A percentile compares a stretch with the other conserved stretches of the same genome.
These are phyloP conservation scores for Coleophora flavipennella DNA, from an alignment of 2,888 invertebrate species.

Conservation along the genomic window DNA sequence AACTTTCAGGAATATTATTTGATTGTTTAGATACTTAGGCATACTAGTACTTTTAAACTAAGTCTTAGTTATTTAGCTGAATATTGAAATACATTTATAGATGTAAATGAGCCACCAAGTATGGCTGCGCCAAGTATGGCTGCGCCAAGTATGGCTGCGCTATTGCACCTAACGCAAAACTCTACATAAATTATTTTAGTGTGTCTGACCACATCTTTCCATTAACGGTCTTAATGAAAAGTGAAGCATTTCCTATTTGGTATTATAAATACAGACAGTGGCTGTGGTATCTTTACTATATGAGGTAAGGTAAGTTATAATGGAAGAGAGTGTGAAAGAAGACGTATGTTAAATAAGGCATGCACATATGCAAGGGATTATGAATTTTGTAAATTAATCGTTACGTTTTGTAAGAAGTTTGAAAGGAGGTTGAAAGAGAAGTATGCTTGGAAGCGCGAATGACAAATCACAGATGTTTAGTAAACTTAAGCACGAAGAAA, in stretches of 20 bases:
- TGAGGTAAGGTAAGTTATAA: slow-evolving; percentile 51
- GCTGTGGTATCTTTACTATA: slow-evolving; percentile 72
- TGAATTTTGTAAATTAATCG: slow-evolving; percentile 67
- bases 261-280: slow-evolving; percentile 73
- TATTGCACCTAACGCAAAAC: slow-evolving; percentile 53
- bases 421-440: slow-evolving; percentile 43
- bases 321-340: slow-evolving; percentile 48
- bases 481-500: slow-evolving; percentile 58
- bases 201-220: slow-evolving; percentile 64
- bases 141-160: too few species aligned
- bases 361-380: slow-evolving; percentile 71
- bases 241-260: slow-evolving; percentile 70
- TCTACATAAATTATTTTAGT: slow-evolving; percentile 39
- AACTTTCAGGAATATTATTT: too few species aligned
- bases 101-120: too few species aligned
- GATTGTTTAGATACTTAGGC: too few species aligned
- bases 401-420: slow-evolving; percentile 60
- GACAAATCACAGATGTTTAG: slow-evolving; percentile 52
- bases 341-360: slow-evolving; percentile 69
- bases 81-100: too few species aligned
- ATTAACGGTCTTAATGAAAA: slow-evolving; percentile 49
- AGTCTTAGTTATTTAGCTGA: too few species aligned
- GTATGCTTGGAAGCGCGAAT: slow-evolving; percentile 35
- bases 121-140: too few species aligned
- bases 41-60: too few species aligned